A percentile compares a stretch with the other conserved stretches of the same genome.
phyloP scores from a whole-genome alignment of 2,888 invertebrate genomes.

The Adelognathus sp. region DNA sequence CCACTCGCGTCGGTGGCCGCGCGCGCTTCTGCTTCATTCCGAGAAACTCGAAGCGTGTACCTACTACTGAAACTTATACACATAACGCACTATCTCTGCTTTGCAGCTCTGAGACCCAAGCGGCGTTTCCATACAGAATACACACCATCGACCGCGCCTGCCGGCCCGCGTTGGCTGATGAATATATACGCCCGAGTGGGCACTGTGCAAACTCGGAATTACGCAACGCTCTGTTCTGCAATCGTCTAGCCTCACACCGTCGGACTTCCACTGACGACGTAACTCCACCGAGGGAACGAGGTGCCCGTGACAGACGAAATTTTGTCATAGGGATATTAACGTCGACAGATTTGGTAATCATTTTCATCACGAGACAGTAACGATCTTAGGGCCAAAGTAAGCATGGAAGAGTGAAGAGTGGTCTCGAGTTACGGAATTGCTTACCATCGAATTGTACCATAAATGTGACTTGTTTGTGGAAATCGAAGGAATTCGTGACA shows the following conservation, averaged over 20 bases:
- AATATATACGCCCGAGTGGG: constrained; percentile 22
- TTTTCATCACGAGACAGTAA: background rate
- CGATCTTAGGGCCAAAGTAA: no score
- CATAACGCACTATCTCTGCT: constrained; percentile 29
- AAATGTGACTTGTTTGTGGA: no score
- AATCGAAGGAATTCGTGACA: no score
- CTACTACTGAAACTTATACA: background rate
- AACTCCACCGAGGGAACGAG: background rate
- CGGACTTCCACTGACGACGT: background rate
- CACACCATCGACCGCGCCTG: constrained; percentile 14
- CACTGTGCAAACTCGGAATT: constrained; percentile 27
- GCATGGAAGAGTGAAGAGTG: no score
- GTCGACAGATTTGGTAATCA: background rate
- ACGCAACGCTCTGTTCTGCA: constrained; percentile 23
- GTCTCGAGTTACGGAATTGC: no score
- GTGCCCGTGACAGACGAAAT: background rate
- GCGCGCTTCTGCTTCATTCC: constrained; percentile 29
- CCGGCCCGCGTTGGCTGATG: constrained; percentile 15
- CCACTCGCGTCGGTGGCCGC: constrained; percentile 32
- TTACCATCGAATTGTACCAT: no score
- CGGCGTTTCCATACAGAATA: constrained; percentile 6
- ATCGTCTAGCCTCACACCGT: constrained; percentile 2
- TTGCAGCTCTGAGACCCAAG: constrained; percentile 6
- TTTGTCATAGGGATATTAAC: background rate
- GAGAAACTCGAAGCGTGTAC: constrained; percentile 18